These are phyloP conservation scores for Epizoanthus rinbou DNA, from an alignment of 92 coral and sea anemone genomes.

Conservation along the genomic window DNA sequence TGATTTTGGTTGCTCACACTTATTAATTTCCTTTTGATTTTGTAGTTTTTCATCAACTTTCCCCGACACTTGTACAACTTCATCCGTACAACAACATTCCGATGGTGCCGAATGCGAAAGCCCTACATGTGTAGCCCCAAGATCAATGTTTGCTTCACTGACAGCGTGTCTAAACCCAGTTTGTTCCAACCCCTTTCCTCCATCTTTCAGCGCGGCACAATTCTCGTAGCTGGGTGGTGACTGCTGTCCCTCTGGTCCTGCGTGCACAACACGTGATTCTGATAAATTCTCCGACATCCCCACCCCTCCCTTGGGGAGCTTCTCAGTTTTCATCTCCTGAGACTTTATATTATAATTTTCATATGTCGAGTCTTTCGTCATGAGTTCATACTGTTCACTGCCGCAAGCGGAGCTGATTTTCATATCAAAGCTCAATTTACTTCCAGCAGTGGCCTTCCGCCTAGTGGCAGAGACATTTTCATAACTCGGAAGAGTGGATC, in stretches of 20 bases:
- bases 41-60: neutral
- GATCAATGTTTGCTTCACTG: neutral
- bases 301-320: too few relatives aligned
- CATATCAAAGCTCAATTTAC: conserved; percentile 4
- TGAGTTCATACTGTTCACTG: conserved; percentile 25
- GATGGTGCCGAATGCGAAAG: conserved; percentile 21
- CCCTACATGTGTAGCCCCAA: neutral
- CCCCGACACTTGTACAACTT: neutral
- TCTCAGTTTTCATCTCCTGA: neutral
- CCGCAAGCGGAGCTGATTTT: neutral
- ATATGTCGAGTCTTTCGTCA: conserved; percentile 1
- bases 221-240: too few relatives aligned
- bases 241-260: too few relatives aligned
- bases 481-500: conserved; percentile 2
- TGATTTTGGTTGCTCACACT: neutral
- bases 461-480: conserved; percentile 36
- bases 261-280: too few relatives aligned
- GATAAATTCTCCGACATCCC: too few relatives aligned
- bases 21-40: neutral
- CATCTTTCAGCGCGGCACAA: too few relatives aligned
- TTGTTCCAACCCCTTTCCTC: too few relatives aligned
- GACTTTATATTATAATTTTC: neutral
- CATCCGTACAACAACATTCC: neutral
- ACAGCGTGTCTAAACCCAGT: neutral
- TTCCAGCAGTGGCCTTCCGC: neutral